Base-by-base conservation (phyloP, 2,113 vertebrate species). In the Sceloporus tristichus region DNA sequence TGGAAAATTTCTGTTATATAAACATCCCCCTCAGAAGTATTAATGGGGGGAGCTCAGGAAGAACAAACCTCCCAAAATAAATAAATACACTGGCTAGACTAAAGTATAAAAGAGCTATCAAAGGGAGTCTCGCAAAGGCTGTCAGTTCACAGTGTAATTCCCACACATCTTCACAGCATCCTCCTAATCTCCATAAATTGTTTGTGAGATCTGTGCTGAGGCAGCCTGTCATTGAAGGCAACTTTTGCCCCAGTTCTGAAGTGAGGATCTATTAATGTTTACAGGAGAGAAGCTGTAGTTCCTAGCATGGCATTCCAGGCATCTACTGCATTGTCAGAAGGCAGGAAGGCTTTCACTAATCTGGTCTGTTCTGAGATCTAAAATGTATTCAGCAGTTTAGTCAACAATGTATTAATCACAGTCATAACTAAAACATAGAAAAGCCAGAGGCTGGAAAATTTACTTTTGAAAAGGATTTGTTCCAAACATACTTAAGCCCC, bases 41-140 rank as follows among this genome's bases (percentile, higher is more conserved):
- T 70, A 92, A n/a, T 89, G 93, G 90, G 94, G 90, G 91, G 90
- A 93, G 88, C 92, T 86, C 92, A 89, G 90, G 88, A 92, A 94
- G 92, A 91, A 87, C 85, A 85, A 88, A 93, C 85, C 48, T 75
- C 74, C 62, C 87, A 95, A 92, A 91, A 92, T 79, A 92, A 85
- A 91, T 94, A 94, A 95, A 95, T 95, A 92, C 83, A 89, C n/a
- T 87, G 73, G 0, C 91, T 87, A 88, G 89, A 81, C 8, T 89
- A 70, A 77, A 90, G 71, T 79, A 79, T 77, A 94, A 93, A 92
- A 94, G 81, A 92, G 86, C 87, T 93, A 89, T 83, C 84, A 94
- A 92, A 91, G 80, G 11, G 1, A 91, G 89, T 65, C 89, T 85
- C 80, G 71, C 0, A 0, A 78, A 88, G 62, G 84, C 90, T 92